Percentiles rank a stretch among this genome's conserved stretches.
These are phyloP conservation scores for Paracanthobrama guichenoti DNA, from an alignment of 2,113 vertebrate species.

Conservation along the genomic window DNA sequence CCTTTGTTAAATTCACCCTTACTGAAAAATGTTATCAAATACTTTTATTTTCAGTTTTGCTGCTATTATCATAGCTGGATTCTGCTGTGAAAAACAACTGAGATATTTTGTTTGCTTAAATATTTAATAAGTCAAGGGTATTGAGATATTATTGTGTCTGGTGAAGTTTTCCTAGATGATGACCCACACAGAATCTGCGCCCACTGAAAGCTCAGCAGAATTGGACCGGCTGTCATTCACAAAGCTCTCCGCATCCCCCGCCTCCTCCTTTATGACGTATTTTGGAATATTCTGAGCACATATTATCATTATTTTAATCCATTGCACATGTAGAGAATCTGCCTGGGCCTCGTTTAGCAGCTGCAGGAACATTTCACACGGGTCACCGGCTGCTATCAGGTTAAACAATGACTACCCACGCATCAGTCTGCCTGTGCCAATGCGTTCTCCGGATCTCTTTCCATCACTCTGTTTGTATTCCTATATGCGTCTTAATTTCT, in stretches of 20 bases:
- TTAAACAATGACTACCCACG: background rate
- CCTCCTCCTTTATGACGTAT: background rate
- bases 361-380: background rate
- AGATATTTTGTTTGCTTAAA: background rate
- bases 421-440: background rate
- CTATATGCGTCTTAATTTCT: background rate
- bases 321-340: background rate
- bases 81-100: background rate
- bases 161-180: background rate
- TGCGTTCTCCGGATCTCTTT: background rate
- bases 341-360: background rate
- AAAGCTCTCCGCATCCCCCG: background rate
- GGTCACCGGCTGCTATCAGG: background rate
- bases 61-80: background rate
- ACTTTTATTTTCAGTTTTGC: background rate
- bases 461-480: background rate
- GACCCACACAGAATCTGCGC: slow-evolving; percentile 3
- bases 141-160: background rate
- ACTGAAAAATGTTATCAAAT: background rate
- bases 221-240: slow-evolving; percentile 10
- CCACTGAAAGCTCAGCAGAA: slow-evolving; percentile 22
- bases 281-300: background rate
- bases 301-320: background rate
- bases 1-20: background rate
- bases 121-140: background rate